A percentile compares a stretch with the other conserved stretches of the same genome.
These are phyloP conservation scores for Cantharis flavilabris DNA, from an alignment of 2,888 invertebrate species.

Conservation along the genomic window DNA sequence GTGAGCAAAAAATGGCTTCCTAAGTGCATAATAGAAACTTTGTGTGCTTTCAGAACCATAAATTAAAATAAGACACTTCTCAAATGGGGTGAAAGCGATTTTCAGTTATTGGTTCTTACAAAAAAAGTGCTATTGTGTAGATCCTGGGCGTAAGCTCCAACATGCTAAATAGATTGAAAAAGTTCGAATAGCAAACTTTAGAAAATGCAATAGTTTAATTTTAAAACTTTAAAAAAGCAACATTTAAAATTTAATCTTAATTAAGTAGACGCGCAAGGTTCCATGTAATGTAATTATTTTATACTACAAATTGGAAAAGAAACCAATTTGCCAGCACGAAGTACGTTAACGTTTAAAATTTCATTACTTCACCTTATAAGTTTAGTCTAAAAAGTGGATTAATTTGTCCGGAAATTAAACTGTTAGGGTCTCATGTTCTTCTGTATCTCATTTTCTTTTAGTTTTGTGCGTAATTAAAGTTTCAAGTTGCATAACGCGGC, in stretches of 20 bases:
- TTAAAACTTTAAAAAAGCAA: neutral
- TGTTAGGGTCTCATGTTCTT: neutral
- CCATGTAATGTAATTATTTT: neutral
- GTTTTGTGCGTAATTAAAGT: neutral
- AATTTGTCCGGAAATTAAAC: neutral
- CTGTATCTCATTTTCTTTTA: neutral
- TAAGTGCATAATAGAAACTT: neutral
- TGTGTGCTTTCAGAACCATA: neutral
- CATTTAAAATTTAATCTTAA: neutral
- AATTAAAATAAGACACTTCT: neutral
- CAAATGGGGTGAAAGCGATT: constrained; percentile 4
- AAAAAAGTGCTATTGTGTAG: constrained; percentile 3
- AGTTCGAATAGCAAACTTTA: neutral
- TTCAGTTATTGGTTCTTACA: constrained; percentile 8
- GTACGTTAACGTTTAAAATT: neutral
- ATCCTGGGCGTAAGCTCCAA: constrained; percentile 6
- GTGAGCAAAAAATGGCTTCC: neutral
- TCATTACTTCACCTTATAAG: neutral
- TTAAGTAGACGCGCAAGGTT: neutral
- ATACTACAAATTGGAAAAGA: neutral
- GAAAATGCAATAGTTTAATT: neutral
- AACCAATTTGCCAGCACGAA: neutral
- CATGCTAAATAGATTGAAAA: neutral
- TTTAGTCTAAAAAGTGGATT: neutral
- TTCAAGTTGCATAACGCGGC: neutral